These are phyloP conservation scores for Contarinia nasturtii DNA, from an alignment of 1,140 invertebrate species.

Conservation along the genomic window DNA sequence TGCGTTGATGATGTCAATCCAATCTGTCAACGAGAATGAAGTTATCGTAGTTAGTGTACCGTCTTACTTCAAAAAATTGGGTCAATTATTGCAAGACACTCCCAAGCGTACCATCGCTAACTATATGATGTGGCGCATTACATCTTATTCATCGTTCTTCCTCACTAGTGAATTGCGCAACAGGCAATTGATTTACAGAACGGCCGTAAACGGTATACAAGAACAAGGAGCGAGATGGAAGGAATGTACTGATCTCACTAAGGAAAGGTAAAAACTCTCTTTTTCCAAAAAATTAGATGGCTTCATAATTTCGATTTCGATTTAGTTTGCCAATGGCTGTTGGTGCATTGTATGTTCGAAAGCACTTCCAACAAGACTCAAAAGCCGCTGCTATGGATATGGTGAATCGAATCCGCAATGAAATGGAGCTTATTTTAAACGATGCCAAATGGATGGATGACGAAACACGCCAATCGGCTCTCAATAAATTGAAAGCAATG, in stretches of 20 bases:
- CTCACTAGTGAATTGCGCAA: constrained; percentile 50
- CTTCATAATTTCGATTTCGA: too few species aligned
- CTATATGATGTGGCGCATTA: constrained; percentile 66
- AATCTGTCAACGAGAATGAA: constrained; percentile 45
- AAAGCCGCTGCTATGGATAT: constrained; percentile 59
- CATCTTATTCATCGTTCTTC: constrained; percentile 50
- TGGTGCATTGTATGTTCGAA: constrained; percentile 53
- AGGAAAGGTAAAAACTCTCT: constrained; percentile 18
- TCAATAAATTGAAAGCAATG: constrained; percentile 56
- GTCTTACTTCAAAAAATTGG: constrained; percentile 47
- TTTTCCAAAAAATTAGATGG: too few species aligned
- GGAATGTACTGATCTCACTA: constrained; percentile 55
- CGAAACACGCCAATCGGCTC: constrained; percentile 44
- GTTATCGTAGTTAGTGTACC: constrained; percentile 64
- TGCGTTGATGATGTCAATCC: constrained; percentile 38
- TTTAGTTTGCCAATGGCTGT: constrained; percentile 51
- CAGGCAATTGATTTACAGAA: constrained; percentile 50
- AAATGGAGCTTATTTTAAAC: constrained; percentile 38
- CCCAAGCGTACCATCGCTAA: constrained; percentile 40
- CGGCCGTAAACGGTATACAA: constrained; percentile 50
- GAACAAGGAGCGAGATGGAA: constrained; percentile 65
- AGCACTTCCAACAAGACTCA: constrained; percentile 51
- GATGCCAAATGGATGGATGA: constrained; percentile 80
- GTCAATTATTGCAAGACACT: constrained; percentile 28
- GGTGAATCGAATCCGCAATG: constrained; percentile 55